Evolutionary conservation across 2,113 vertebrate genomes (phyloP), one percentile per base, ranked within the genome.

Genomic region (Catharus bicknelli): DNA sequence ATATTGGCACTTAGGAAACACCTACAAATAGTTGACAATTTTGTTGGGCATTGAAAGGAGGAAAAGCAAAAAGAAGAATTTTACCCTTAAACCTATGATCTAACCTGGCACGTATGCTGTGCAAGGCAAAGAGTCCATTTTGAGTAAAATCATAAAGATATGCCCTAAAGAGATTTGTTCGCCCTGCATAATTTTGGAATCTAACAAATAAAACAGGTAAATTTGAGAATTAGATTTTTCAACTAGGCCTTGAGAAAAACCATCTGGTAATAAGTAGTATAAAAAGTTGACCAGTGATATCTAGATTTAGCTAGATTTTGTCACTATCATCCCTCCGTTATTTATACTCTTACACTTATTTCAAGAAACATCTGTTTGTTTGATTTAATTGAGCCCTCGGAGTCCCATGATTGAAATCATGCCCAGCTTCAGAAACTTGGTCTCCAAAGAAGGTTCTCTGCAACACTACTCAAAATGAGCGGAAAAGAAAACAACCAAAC

Each of bases 341-440:
- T 83, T 95, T 91, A 76, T 51, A 80, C 63, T 90, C 54, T 82
- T 75, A 61, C 26, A 67, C 66, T 96, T 38, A 38, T 94, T 83
- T 51, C 22, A 86, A 94, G 77, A 83, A 96, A 94, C 96, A 97
- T 94, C 91, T 97, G 95, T 95, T 97, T 93, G 30, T 86, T 82
- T 92, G 90, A 86, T 96, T 90, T 96, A 82, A 80, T 42, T 62
- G 86, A 97, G 81, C 92, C 67, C 59, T 32, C 77, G 77, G 95
- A 55, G 62, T 93, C 64, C 45, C 50, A 90, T 45, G 73, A 34
- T 64, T 92, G 43, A 93, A 96, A 93, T 90, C 55, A 91, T 45
- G 58, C 61, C 86, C 92, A 77, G 78, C 38, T 95, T 83, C 6
- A 16, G 53, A 93, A 86, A 89, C 61, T 9, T 94, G 66, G 25